Conservation (phyloP, 2,113 vertebrate genomes). For the Charadrius vociferus region DNA sequence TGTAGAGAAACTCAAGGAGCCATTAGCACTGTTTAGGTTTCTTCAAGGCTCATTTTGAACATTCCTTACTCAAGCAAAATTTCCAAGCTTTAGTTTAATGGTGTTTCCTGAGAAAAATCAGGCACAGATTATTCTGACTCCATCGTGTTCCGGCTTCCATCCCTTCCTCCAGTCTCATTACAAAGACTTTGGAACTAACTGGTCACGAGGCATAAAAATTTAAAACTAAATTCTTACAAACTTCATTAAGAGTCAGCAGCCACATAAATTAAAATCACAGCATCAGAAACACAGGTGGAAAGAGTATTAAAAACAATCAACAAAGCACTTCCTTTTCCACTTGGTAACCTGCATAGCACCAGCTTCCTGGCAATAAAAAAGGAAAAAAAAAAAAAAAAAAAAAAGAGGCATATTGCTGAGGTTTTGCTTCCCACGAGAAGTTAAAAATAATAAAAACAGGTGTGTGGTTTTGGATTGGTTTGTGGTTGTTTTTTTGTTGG, state of each 20-base stretch:
- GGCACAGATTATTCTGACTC: neutral
- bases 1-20: neutral
- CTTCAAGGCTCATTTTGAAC: neutral
- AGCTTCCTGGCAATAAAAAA: neutral
- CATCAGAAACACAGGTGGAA: neutral
- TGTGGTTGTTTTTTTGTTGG: neutral
- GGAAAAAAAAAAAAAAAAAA: neutral
- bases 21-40: neutral
- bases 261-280: neutral
- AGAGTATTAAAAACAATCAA: neutral
- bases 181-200: neutral
- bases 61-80: neutral
- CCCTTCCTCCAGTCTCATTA: neutral
- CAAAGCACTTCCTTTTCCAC: neutral
- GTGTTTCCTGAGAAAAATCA: neutral
- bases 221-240: neutral
- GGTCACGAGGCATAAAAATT: neutral
- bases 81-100: neutral
- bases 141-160: neutral
- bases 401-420: neutral
- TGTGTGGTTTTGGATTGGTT: neutral
- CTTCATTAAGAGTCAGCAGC: neutral
- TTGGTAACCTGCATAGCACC: neutral
- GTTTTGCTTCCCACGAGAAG: neutral
- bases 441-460: neutral